phyloP scores from a whole-genome alignment of 2,797 vertebrate genomes.

The Gallinago solitaria region DNA sequence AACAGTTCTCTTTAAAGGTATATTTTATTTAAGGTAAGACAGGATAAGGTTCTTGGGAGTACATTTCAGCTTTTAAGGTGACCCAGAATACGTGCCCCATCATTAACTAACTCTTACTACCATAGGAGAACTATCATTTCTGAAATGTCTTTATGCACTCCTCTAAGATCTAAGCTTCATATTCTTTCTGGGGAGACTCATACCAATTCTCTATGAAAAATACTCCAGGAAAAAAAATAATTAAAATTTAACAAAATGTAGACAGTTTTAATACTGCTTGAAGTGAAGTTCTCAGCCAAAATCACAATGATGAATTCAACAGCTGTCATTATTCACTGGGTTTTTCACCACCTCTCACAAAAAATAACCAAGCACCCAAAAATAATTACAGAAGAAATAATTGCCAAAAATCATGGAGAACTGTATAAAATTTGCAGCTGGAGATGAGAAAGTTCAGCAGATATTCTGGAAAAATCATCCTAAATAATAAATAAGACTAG shows the following conservation, averaged over 20 bases:
- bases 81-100: not conserved
- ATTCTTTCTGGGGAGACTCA: not conserved
- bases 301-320: not conserved
- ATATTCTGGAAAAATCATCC: too few species aligned
- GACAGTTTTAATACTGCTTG: not conserved
- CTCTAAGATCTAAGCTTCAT: not conserved
- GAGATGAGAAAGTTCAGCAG: not conserved
- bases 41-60: not conserved
- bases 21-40: not conserved
- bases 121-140: not conserved
- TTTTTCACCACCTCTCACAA: not conserved
- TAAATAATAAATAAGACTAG: not conserved
- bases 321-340: not conserved
- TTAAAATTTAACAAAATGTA: not conserved
- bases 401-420: not conserved
- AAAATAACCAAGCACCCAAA: not conserved
- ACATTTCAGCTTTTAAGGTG: not conserved
- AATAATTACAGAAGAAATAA: not conserved
- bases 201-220: not conserved
- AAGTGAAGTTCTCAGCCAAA: not conserved
- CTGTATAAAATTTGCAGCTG: not conserved
- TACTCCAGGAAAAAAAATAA: not conserved
- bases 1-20: not conserved
- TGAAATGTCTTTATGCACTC: not conserved
- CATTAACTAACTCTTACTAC: not conserved